Percentiles rank a stretch among this genome's conserved stretches.
Conservation (phyloP, 2,797 vertebrate genomes). For the Australoheros facetus region DNA sequence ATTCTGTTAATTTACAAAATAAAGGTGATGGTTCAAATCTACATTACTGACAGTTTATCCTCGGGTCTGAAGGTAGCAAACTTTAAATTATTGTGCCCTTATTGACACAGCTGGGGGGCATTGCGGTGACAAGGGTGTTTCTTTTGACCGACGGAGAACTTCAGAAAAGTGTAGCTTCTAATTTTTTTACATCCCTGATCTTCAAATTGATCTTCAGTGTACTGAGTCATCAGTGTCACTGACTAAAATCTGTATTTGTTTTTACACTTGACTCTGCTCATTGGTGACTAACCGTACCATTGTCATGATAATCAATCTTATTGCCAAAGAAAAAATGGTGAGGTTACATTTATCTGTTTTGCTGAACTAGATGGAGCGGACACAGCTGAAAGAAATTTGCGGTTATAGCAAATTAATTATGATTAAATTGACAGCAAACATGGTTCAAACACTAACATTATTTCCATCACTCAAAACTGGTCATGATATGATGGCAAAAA, state of each 20-base stretch:
- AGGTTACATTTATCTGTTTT: too few relatives aligned
- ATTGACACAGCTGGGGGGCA: neutral
- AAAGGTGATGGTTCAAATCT: conserved; percentile 52
- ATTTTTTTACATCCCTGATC: neutral
- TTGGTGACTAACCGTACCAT: too few relatives aligned
- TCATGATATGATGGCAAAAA: neutral
- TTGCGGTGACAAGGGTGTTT: too few relatives aligned
- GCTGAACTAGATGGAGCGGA: too few relatives aligned
- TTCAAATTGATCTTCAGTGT: neutral
- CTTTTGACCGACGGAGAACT: neutral
- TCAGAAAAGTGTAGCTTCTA: neutral
- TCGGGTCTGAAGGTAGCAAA: neutral
- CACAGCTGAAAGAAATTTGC: too few relatives aligned
- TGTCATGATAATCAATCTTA: too few relatives aligned
- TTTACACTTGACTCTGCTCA: too few relatives aligned
- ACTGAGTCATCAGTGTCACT: too few relatives aligned
- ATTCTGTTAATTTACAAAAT: conserved; percentile 53
- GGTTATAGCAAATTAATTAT: too few relatives aligned
- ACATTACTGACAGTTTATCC: conserved; percentile 7
- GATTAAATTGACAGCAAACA: neutral
- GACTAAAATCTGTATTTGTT: too few relatives aligned
- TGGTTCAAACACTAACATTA: neutral
- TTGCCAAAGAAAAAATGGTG: too few relatives aligned
- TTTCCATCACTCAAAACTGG: neutral
- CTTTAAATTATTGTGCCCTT: neutral